phyloP scores from a whole-genome alignment of 2,888 invertebrate genomes.

The Rhaphigaster nebulosa region DNA sequence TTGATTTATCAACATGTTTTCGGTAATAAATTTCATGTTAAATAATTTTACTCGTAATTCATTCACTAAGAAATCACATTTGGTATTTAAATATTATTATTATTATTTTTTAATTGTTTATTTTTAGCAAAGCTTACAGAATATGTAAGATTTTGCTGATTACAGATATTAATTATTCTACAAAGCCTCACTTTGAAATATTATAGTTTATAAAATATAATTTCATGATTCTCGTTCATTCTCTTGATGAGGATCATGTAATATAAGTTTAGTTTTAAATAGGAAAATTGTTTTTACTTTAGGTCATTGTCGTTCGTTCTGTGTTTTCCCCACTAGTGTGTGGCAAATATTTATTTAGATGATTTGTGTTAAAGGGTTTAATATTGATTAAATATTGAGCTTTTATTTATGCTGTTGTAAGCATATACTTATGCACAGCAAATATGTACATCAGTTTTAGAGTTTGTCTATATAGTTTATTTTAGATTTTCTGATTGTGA shows the following conservation, averaged over 20 bases:
- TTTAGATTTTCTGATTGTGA: neutral
- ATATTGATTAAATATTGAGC: neutral
- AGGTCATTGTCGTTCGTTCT: neutral
- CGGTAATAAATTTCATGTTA: no score
- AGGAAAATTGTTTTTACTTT: neutral
- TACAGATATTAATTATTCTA: neutral
- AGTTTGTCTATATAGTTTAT: neutral
- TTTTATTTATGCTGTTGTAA: slow-evolving; percentile 2
- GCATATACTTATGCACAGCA: neutral
- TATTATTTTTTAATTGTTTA: neutral
- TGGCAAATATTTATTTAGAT: neutral
- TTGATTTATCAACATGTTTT: neutral
- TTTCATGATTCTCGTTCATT: neutral
- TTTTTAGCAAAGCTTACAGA: neutral
- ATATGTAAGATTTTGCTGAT: neutral
- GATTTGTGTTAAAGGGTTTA: neutral
- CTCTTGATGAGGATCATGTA: neutral
- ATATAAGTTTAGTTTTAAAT: neutral
- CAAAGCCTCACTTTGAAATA: neutral
- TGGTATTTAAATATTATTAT: neutral
- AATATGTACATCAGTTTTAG: neutral
- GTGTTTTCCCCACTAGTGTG: neutral
- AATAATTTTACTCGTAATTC: neutral
- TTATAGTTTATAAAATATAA: neutral
- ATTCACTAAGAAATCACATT: neutral